phyloP scores from a whole-genome alignment of 2,113 vertebrate species.

The Ptyas mucosa region DNA sequence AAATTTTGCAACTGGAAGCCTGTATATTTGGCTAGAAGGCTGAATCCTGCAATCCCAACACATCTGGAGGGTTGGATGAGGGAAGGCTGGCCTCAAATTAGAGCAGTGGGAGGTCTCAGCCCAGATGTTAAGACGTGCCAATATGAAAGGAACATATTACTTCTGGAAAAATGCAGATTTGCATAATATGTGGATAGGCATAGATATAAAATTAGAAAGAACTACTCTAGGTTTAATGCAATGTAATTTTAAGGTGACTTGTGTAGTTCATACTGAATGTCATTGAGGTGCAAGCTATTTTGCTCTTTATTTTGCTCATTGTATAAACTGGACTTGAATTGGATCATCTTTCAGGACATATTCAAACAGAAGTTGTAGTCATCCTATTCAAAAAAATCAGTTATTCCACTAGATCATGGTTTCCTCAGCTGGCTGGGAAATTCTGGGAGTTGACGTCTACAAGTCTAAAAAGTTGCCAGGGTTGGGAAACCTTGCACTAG shows the following conservation, averaged over 20 bases:
- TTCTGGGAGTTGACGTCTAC: not conserved
- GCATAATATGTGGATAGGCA: not conserved
- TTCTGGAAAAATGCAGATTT: not conserved
- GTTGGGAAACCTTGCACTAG: not conserved
- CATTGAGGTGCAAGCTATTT: not conserved
- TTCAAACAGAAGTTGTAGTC: not conserved
- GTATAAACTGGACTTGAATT: not conserved
- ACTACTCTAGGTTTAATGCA: not conserved
- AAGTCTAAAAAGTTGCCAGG: not conserved
- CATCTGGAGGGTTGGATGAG: not conserved
- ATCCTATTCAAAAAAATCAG: not conserved
- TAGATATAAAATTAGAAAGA: not conserved
- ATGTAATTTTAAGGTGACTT: not conserved
- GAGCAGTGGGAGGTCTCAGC: not conserved
- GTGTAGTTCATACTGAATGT: not conserved
- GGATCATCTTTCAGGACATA: not conserved
- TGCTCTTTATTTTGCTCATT: not conserved
- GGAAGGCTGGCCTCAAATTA: not conserved
- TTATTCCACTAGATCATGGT: not conserved
- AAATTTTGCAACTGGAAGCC: not conserved
- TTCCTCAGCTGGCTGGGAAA: not conserved
- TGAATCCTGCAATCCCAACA: not conserved
- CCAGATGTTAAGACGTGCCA: not conserved
- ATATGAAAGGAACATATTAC: not conserved
- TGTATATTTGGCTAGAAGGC: not conserved